Evolutionary conservation across 2,797 vertebrate genomes (phyloP).

Genomic region (Todus mexicanus): DNA sequence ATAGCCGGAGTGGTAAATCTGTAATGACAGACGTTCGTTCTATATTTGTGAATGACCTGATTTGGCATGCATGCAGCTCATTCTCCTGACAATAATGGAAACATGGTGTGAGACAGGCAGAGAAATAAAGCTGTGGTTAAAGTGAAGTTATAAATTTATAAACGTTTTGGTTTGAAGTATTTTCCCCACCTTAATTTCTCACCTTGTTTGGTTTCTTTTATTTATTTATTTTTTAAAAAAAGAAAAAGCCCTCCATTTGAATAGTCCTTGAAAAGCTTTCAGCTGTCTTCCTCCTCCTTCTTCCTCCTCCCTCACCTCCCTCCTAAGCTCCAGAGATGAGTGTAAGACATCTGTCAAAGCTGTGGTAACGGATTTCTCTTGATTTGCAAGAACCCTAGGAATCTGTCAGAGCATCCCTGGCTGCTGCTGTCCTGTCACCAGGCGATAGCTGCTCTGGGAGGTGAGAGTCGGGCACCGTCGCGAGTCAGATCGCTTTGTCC

Average conservation of each 20-base stretch:
- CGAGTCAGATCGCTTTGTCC: neutral
- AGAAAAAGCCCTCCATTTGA: neutral
- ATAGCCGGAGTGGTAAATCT: slow-evolving; percentile 72
- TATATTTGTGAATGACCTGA: slow-evolving; percentile 80
- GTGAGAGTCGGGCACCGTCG: neutral
- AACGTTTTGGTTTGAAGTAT: slow-evolving; percentile 14
- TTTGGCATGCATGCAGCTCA: slow-evolving; percentile 74
- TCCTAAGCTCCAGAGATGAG: slow-evolving; percentile 47
- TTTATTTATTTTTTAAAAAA: neutral
- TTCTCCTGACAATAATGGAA: slow-evolving; percentile 75
- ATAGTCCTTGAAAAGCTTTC: slow-evolving; percentile 38
- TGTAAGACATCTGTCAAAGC: slow-evolving; percentile 69
- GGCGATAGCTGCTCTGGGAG: neutral
- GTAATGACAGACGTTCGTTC: slow-evolving; percentile 77
- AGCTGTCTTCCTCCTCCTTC: slow-evolving; percentile 25
- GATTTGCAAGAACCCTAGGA: neutral
- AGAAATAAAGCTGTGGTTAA: slow-evolving; percentile 40
- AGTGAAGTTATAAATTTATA: neutral
- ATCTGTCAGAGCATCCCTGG: slow-evolving; percentile 34
- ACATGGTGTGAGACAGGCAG: slow-evolving; percentile 67
- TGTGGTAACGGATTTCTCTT: slow-evolving; percentile 30
- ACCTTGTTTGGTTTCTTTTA: neutral
- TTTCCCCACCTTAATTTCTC: neutral
- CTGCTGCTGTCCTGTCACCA: neutral
- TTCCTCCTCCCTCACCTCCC: slow-evolving; percentile 18